A percentile compares a stretch with the other conserved stretches of the same genome.
Conservation (phyloP, 2,888 invertebrate genomes). For the Orthonevra nobilis region DNA sequence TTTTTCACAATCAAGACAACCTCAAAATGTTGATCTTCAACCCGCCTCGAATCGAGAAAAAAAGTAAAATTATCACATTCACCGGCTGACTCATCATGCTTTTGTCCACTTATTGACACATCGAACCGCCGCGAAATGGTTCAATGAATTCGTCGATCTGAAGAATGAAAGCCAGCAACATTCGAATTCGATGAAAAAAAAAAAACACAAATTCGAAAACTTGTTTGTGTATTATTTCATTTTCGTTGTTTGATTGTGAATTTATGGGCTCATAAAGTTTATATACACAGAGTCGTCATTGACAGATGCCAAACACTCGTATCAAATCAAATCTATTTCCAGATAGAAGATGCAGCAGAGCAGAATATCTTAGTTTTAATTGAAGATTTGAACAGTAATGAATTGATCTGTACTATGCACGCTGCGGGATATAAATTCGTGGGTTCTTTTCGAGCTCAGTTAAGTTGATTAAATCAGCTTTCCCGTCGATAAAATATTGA, state of each 20-base stretch:
- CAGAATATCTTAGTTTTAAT: neutral
- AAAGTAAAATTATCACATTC: too few species aligned
- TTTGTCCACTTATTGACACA: slow-evolving; percentile 16
- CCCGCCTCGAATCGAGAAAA: too few species aligned
- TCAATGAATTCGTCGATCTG: slow-evolving; percentile 34
- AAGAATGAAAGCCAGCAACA: neutral
- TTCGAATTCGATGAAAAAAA: slow-evolving; percentile 25
- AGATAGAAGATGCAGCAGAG: slow-evolving; percentile 1
- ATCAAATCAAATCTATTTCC: slow-evolving; percentile 15
- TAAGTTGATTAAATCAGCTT: too few species aligned
- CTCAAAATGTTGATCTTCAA: too few species aligned
- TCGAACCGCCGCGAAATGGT: slow-evolving; percentile 20
- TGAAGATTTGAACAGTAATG: slow-evolving; percentile 11
- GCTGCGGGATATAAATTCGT: too few species aligned
- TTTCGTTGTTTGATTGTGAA: slow-evolving; percentile 31
- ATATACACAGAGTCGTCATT: neutral
- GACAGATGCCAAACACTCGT: slow-evolving; percentile 14
- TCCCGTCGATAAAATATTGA: too few species aligned
- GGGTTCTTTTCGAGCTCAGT: too few species aligned
- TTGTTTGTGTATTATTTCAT: slow-evolving; percentile 21
- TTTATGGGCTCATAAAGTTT: slow-evolving; percentile 40
- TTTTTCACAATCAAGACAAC: too few species aligned
- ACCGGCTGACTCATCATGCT: too few species aligned
- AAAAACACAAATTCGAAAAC: slow-evolving; percentile 26
- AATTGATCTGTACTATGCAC: too few species aligned